Evolutionary conservation across 2,113 vertebrate species (phyloP).

Genomic region (Mola mola): DNA sequence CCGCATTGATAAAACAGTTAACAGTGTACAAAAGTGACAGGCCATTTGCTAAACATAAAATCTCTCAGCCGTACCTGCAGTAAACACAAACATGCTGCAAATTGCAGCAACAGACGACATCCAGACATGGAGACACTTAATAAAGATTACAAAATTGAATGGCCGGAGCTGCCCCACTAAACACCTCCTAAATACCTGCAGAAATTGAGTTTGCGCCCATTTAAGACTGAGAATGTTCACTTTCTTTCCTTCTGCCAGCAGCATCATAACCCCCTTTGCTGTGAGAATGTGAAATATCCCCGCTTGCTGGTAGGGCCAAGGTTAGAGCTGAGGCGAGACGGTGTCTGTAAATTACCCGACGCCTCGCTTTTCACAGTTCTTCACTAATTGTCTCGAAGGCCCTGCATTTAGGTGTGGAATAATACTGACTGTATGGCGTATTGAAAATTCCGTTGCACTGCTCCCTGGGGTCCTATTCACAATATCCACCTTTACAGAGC

Average conservation of each 20-base stretch:
- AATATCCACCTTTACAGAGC: conserved; percentile 61
- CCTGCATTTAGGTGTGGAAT: conserved; percentile 74
- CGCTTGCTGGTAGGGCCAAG: conserved; percentile 45
- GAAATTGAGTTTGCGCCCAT: conserved; percentile 61
- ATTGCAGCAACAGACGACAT: not conserved
- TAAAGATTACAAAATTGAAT: conserved; percentile 46
- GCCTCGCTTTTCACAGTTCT: conserved; percentile 67
- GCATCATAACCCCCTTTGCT: conserved; percentile 30
- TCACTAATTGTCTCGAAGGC: conserved; percentile 78
- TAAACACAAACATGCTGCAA: conserved; percentile 24
- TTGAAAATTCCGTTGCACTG: conserved; percentile 66
- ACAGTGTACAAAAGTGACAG: conserved; percentile 47
- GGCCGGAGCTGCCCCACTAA: conserved; percentile 34
- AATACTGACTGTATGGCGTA: conserved; percentile 62
- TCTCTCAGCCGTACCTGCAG: conserved; percentile 33
- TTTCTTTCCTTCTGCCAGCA: conserved; percentile 40
- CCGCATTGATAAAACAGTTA: conserved; percentile 64
- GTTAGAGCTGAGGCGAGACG: conserved; percentile 52
- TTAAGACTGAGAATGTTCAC: conserved; percentile 49
- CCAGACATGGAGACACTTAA: conserved; percentile 37
- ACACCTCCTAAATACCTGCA: conserved; percentile 61
- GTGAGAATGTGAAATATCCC: conserved; percentile 64
- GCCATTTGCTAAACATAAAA: conserved; percentile 48
- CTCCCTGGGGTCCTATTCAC: conserved; percentile 70
- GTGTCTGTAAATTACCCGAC: conserved; percentile 65